phyloP scores from a whole-genome alignment of 1,140 invertebrate genomes.

The Drepana arcuata region DNA sequence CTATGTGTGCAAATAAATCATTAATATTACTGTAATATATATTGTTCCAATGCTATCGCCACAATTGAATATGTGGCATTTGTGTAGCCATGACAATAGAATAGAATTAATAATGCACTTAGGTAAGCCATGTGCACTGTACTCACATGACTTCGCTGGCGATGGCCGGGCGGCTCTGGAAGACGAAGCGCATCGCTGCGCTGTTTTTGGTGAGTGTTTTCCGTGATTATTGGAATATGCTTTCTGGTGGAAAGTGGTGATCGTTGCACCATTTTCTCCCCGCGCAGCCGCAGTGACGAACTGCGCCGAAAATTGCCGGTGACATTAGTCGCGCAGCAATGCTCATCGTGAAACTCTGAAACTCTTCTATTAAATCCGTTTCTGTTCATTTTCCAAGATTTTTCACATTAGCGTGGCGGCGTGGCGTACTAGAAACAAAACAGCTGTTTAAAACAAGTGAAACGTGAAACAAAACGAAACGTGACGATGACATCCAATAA shows the following conservation, averaged over 20 bases:
- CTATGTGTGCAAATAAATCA: too few species aligned
- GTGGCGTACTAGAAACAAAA: slow-evolving; percentile 43
- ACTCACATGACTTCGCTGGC: slow-evolving; percentile 63
- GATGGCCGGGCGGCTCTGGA: slow-evolving; percentile 51
- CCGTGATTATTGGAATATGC: slow-evolving; percentile 67
- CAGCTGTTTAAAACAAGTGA: slow-evolving; percentile 35
- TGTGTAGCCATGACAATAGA: slow-evolving; percentile 19
- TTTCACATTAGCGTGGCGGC: slow-evolving; percentile 50
- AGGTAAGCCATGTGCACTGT: slow-evolving; percentile 4
- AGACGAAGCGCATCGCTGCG: slow-evolving; percentile 56
- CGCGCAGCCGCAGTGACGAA: slow-evolving; percentile 68
- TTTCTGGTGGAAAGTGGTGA: slow-evolving; percentile 59
- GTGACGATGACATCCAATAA: too few species aligned
- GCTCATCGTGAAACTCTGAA: slow-evolving; percentile 57
- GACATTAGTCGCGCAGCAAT: slow-evolving; percentile 61
- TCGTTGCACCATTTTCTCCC: slow-evolving; percentile 69
- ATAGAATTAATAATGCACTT: not conserved
- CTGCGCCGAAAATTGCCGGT: slow-evolving; percentile 61
- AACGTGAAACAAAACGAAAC: too few species aligned
- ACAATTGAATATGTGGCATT: slow-evolving; percentile 4
- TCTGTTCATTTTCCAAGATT: slow-evolving; percentile 58
- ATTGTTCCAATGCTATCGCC: slow-evolving; percentile 3
- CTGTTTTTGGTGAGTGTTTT: slow-evolving; percentile 55
- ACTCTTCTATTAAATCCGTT: slow-evolving; percentile 53
- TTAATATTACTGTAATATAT: too few species aligned